A percentile compares a stretch with the other conserved stretches of the same genome.
These are phyloP conservation scores for Ceratina australensis DNA, from an alignment of 1,140 invertebrate species.

Conservation along the genomic window DNA sequence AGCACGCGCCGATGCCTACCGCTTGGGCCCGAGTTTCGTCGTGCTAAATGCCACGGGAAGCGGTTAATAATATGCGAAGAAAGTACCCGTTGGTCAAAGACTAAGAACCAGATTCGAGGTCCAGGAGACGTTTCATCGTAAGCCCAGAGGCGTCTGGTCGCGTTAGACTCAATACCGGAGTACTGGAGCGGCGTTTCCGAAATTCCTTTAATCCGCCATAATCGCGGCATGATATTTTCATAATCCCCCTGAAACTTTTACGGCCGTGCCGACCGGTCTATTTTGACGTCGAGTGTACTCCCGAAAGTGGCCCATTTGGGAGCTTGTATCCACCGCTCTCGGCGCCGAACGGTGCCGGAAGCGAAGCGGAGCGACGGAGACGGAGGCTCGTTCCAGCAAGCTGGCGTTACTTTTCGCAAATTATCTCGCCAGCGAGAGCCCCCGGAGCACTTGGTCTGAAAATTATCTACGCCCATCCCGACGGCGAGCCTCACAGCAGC, in stretches of 20 bases:
- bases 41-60: no score
- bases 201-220: constrained; percentile 32
- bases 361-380: constrained; percentile 6
- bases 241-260: constrained; percentile 32
- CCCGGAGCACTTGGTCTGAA: constrained; percentile 42
- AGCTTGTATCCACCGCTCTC: constrained; percentile 26
- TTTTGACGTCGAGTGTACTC: constrained; percentile 22
- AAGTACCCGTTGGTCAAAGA: no score
- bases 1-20: no score
- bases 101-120: background rate
- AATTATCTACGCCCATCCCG: constrained; percentile 54
- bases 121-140: background rate
- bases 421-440: constrained; percentile 50
- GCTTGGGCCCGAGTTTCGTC: no score
- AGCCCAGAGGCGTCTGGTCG: background rate
- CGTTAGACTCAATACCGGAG: constrained; percentile 17
- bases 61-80: constrained; percentile 8
- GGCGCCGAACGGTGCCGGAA: constrained; percentile 4
- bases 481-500: constrained; percentile 3
- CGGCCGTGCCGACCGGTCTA: constrained; percentile 3
- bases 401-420: constrained; percentile 56
- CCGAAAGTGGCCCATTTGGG: constrained; percentile 45
- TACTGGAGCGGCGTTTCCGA: no score
- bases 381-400: constrained; percentile 52
- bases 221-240: constrained; percentile 43